Base-by-base conservation (phyloP, 2,888 invertebrate genomes). In the Theodoxus fluviatilis region DNA sequence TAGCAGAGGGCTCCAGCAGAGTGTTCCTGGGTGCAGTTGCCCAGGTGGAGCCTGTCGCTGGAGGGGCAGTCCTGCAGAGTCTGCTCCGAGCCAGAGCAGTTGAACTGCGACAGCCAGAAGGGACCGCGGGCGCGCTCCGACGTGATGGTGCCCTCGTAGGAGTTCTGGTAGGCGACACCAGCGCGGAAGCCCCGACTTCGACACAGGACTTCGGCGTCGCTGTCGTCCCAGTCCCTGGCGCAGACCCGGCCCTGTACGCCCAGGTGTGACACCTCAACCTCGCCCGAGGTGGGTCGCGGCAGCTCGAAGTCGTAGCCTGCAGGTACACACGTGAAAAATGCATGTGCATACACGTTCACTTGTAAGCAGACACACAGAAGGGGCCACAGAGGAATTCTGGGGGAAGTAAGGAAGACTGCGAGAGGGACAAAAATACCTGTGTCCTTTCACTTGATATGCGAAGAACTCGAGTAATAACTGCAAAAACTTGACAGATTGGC, bases 191-290 rank as follows among this genome's bases (percentile, higher is more conserved):
- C 76, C 15, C 75, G 67, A 4, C 70, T 71, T 43, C 74, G 72
- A 73, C 84, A 85, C 55, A 79, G 74, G 0, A 84, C 82, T 1
- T 59, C 66, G 1, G 84, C 83, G 31, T 82, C 84, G 2, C 64
- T 68, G 69, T 82, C 81, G 28, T 75, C 77, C 81, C 82, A 83
- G 40, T 76, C 75, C 3, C 63, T 63, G 37, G 78, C 74, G 71
- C 83, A 83, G 33, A 83, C 91, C 90, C 82, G 90, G 59, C 82
- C 82, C 28, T 72, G 74, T n/a, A 79, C 75, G 3, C 81, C 81
- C 84, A 37, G 85, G 84, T 43, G 87, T 0, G 71, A 75, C 6
- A 81, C 82, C 25, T 70, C 68, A 33, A 81, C n/a, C n/a, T n/a
- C n/a, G n/a, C n/a, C n/a, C n/a, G n/a, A n/a, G n/a, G n/a, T n/a